These are phyloP conservation scores for Conchocele bisecta DNA, from an alignment of 2,888 invertebrate genomes.

Conservation along the genomic window DNA sequence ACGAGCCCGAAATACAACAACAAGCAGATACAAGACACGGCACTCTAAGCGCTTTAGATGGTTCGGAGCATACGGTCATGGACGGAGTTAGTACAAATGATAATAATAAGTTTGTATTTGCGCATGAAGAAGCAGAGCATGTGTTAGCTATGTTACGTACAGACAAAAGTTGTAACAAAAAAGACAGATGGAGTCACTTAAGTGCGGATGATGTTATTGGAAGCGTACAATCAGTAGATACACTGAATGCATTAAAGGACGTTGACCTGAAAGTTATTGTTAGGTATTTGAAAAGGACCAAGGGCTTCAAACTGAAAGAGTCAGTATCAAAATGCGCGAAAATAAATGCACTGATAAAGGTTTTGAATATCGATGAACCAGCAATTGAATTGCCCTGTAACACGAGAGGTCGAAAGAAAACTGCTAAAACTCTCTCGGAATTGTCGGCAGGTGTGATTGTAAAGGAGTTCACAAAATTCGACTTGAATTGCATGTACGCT, in stretches of 20 bases:
- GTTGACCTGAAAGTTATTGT: slow-evolving; percentile 26
- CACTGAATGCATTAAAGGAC: slow-evolving; percentile 15
- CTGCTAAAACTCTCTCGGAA: slow-evolving; percentile 10
- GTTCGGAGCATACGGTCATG: no score
- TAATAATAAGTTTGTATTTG: no score
- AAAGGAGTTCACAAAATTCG: slow-evolving; percentile 32
- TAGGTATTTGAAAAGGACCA: slow-evolving; percentile 38
- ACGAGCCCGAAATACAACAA: no score
- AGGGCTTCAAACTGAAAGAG: slow-evolving; percentile 27
- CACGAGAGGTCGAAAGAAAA: neutral
- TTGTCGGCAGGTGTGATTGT: slow-evolving; percentile 12
- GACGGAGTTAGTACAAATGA: no score
- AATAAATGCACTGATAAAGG: slow-evolving; percentile 1
- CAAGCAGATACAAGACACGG: no score
- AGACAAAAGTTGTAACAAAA: slow-evolving; percentile 26
- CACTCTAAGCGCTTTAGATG: no score
- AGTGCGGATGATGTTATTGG: neutral
- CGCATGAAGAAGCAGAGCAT: neutral
- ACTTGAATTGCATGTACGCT: slow-evolving; percentile 34
- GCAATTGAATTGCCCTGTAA: neutral
- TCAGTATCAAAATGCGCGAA: slow-evolving; percentile 20
- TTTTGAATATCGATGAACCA: slow-evolving; percentile 6
- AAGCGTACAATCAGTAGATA: neutral
- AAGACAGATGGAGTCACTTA: slow-evolving; percentile 11
- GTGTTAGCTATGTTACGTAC: slow-evolving; percentile 26